These are phyloP conservation scores for Bradypus variegatus DNA, from an alignment of 2,797 vertebrate genomes.

Conservation along the genomic window DNA sequence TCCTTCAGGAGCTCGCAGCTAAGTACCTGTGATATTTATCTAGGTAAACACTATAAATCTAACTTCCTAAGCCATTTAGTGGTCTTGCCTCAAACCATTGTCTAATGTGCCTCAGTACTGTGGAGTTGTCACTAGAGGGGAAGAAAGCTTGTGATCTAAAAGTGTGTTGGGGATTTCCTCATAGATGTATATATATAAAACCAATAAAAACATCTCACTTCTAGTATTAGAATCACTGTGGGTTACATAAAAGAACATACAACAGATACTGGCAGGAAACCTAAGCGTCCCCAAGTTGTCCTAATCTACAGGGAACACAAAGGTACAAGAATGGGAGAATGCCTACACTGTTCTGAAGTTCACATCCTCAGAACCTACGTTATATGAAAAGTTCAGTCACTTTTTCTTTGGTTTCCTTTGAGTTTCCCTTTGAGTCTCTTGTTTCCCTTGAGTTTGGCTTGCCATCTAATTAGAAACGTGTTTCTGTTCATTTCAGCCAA, in stretches of 20 bases:
- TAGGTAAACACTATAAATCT: background rate
- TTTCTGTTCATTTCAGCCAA: background rate
- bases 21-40: background rate
- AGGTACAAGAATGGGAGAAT: background rate
- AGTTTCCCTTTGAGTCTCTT: background rate
- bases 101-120: background rate
- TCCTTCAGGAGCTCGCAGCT: background rate
- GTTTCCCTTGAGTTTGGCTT: background rate
- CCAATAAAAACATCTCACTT: background rate
- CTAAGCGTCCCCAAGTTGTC: background rate
- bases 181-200: background rate
- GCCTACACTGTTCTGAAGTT: background rate
- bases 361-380: background rate
- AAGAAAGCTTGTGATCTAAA: background rate
- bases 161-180: background rate
- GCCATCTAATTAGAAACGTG: background rate
- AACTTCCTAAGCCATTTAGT: background rate
- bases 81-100: background rate
- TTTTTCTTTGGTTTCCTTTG: background rate
- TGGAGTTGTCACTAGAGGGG: background rate
- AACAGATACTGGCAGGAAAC: background rate
- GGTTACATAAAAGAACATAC: background rate
- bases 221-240: background rate
- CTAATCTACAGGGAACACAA: background rate
- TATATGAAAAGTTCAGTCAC: background rate